These are phyloP conservation scores for Drosophila kurseongensis DNA, from an alignment of 1,140 invertebrate genomes.

Conservation along the genomic window DNA sequence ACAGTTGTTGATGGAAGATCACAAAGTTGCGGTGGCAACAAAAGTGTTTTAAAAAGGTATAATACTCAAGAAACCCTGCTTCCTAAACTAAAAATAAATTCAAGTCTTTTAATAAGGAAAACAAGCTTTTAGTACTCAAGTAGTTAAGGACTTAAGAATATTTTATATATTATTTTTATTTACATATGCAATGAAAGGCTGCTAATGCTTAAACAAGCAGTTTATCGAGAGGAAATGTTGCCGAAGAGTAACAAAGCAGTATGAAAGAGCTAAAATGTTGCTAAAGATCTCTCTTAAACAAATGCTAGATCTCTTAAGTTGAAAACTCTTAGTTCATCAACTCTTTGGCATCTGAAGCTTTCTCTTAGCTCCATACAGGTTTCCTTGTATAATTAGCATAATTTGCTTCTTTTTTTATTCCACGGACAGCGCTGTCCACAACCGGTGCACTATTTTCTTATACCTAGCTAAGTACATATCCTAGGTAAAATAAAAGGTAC, in stretches of 20 bases:
- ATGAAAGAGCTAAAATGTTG: neutral
- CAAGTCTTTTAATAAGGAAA: too few relatives aligned
- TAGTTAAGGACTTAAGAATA: too few relatives aligned
- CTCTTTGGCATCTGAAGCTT: neutral
- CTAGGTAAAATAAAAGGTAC: too few relatives aligned
- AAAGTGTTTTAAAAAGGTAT: too few relatives aligned
- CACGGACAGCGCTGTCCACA: constrained; percentile 18
- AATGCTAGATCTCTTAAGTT: neutral
- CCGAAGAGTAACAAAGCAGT: neutral
- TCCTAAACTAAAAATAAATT: too few relatives aligned
- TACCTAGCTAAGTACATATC: too few relatives aligned
- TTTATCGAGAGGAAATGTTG: neutral
- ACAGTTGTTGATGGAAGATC: neutral
- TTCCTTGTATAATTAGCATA: constrained; percentile 76
- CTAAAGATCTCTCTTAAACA: neutral
- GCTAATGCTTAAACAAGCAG: neutral
- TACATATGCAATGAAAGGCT: neutral
- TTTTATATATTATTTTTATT: too few relatives aligned
- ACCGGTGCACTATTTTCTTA: constrained; percentile 10
- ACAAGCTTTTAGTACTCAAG: too few relatives aligned
- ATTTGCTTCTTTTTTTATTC: constrained; percentile 57
- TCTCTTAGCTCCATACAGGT: constrained; percentile 48
- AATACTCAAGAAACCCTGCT: too few relatives aligned
- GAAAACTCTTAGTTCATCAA: neutral
- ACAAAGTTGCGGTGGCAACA: neutral